Conservation (phyloP, 2,797 vertebrate genomes). For the Helarctos malayanus region DNA sequence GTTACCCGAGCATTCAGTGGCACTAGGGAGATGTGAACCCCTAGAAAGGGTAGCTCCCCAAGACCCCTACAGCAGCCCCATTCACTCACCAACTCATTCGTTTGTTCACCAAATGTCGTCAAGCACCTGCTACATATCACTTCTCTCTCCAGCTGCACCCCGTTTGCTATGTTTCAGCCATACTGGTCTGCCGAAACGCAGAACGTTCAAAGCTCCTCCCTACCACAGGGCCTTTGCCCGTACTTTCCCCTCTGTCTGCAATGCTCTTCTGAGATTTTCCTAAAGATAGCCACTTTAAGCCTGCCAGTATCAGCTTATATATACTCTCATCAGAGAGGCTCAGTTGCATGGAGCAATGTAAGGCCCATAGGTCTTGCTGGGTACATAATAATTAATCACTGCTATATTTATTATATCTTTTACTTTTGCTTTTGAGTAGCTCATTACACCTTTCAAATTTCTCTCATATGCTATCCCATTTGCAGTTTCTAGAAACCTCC, state of each 20-base stretch:
- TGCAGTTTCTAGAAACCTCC: neutral
- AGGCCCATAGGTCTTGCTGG: neutral
- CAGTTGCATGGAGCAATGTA: neutral
- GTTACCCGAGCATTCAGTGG: neutral
- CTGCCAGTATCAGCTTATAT: neutral
- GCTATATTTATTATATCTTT: slow-evolving; percentile 6
- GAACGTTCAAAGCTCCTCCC: neutral
- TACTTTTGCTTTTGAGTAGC: slow-evolving; percentile 12
- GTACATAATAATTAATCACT: neutral
- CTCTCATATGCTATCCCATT: neutral
- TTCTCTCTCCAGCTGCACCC: neutral
- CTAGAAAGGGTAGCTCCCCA: neutral
- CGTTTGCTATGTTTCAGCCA: neutral
- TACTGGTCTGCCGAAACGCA: neutral
- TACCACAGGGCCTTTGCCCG: slow-evolving; percentile 49
- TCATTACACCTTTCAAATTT: neutral
- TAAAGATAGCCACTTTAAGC: neutral
- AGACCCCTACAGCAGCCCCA: neutral
- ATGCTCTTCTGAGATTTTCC: neutral
- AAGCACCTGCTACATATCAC: neutral
- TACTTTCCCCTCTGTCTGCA: neutral
- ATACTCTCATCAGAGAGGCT: neutral
- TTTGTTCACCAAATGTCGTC: neutral
- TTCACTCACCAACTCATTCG: neutral
- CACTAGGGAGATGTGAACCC: neutral